A percentile compares a stretch with the other conserved stretches of the same genome.
These are phyloP conservation scores for Epinephelus lanceolatus DNA, from an alignment of 2,113 vertebrate genomes.

Conservation along the genomic window DNA sequence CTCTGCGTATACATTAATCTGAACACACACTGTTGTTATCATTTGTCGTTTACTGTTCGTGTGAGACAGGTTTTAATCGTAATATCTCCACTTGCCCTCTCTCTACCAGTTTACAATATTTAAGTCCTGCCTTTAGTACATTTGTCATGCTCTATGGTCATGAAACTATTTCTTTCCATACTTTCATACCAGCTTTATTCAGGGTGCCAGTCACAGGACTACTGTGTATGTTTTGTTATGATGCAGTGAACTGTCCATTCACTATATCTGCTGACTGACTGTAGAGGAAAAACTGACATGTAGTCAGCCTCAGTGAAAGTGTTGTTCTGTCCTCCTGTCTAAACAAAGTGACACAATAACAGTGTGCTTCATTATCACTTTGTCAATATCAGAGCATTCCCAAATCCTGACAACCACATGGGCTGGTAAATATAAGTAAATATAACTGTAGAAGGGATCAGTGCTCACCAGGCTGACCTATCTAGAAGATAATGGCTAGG, in stretches of 20 bases:
- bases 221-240: neutral
- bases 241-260: constrained; percentile 6
- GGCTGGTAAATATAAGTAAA: neutral
- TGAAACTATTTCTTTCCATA: neutral
- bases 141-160: neutral
- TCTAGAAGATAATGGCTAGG: neutral
- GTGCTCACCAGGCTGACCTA: neutral
- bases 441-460: neutral
- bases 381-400: constrained; percentile 50
- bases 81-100: neutral
- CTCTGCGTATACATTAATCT: constrained; percentile 13
- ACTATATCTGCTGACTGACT: neutral
- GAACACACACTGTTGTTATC: neutral
- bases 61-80: neutral
- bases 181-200: constrained; percentile 5
- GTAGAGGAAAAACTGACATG: constrained; percentile 15
- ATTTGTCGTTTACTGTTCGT: neutral
- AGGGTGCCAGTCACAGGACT: neutral
- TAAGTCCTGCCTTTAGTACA: neutral
- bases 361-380: constrained; percentile 44
- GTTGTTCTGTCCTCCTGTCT: constrained; percentile 14
- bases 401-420: neutral
- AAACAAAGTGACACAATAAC: constrained; percentile 29
- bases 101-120: neutral
- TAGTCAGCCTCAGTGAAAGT: constrained; percentile 19